Evolutionary conservation across 2,113 vertebrate species (phyloP).

Genomic region (Physeter macrocephalus): DNA sequence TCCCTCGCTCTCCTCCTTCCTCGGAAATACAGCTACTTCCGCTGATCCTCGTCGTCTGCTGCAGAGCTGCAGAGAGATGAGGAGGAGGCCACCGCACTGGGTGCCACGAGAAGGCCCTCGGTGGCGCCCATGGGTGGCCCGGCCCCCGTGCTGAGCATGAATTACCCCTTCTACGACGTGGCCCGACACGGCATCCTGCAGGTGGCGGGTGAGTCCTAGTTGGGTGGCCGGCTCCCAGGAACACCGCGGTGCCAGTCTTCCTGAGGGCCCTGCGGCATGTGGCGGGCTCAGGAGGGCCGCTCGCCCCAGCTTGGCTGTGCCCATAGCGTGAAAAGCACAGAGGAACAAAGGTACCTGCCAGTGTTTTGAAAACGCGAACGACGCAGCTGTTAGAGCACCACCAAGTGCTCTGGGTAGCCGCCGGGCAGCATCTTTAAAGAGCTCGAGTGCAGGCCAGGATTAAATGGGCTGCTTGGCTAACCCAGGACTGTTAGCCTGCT

Average conservation of each 20-base stretch:
- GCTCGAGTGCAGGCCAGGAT: too few relatives aligned
- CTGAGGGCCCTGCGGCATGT: rapidly evolving
- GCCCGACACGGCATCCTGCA: conserved; percentile 90
- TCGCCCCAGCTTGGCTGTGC: rapidly evolving
- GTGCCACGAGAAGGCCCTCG: not conserved
- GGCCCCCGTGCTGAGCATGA: conserved; percentile 70
- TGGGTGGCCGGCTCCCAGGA: not conserved
- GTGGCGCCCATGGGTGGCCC: not conserved
- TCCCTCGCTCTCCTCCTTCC: not conserved
- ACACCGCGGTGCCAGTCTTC: rapidly evolving
- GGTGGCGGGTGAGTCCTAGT: conserved; percentile 81
- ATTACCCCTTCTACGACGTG: conserved; percentile 88
- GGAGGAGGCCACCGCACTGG: conserved; percentile 42
- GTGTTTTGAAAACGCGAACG: not conserved
- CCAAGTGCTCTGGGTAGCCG: not conserved
- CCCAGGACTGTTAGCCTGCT: rapidly evolving
- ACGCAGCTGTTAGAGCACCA: rapidly evolving
- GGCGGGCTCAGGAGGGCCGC: not conserved
- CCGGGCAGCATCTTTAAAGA: rapidly evolving
- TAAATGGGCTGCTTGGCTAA: rapidly evolving
- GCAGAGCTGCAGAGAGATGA: conserved; percentile 84
- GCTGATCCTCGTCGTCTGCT: not conserved
- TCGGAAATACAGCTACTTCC: rapidly evolving
- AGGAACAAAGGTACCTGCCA: not conserved
- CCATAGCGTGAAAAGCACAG: rapidly evolving